Evolutionary conservation across 2,113 vertebrate species (phyloP).

Genomic region (Seriola dumerili): DNA sequence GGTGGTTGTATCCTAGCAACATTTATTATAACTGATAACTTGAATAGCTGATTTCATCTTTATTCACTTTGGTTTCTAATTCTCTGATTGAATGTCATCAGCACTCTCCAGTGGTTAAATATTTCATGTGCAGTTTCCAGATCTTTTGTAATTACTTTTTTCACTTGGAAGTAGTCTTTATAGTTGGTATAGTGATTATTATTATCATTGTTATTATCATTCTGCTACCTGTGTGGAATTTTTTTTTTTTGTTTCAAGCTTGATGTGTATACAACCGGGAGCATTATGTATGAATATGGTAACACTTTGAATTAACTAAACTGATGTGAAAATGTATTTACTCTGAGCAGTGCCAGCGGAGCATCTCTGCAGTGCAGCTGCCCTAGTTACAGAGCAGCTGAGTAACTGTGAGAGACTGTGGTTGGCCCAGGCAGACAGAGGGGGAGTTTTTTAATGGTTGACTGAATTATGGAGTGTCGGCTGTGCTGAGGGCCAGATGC

Average conservation of each 20-base stretch:
- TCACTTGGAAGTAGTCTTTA: not conserved
- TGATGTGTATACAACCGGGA: conserved; percentile 5
- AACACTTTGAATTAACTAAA: conserved; percentile 37
- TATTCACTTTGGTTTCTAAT: not conserved
- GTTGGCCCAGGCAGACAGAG: conserved; percentile 57
- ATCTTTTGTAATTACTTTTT: not conserved
- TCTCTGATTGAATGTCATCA: conserved; percentile 1
- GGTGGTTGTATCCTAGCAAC: conserved; percentile 11
- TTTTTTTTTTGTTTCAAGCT: not conserved
- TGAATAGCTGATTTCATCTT: not conserved
- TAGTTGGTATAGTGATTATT: too few relatives aligned
- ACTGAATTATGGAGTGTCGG: conserved; percentile 61
- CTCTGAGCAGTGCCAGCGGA: conserved; percentile 42
- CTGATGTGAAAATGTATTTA: conserved; percentile 63
- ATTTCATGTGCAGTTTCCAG: conserved; percentile 1
- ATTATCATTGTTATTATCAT: not conserved
- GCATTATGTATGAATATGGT: not conserved
- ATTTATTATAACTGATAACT: not conserved
- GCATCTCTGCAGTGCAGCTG: conserved; percentile 79
- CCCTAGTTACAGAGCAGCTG: conserved; percentile 79
- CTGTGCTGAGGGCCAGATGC: conserved; percentile 42
- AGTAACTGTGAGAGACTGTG: conserved; percentile 52
- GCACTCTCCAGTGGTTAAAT: conserved; percentile 9
- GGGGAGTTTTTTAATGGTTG: conserved; percentile 60
- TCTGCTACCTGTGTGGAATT: not conserved